These are phyloP conservation scores for Speoplatyrhinus poulsoni DNA, from an alignment of 2,113 vertebrate genomes.

Conservation along the genomic window DNA sequence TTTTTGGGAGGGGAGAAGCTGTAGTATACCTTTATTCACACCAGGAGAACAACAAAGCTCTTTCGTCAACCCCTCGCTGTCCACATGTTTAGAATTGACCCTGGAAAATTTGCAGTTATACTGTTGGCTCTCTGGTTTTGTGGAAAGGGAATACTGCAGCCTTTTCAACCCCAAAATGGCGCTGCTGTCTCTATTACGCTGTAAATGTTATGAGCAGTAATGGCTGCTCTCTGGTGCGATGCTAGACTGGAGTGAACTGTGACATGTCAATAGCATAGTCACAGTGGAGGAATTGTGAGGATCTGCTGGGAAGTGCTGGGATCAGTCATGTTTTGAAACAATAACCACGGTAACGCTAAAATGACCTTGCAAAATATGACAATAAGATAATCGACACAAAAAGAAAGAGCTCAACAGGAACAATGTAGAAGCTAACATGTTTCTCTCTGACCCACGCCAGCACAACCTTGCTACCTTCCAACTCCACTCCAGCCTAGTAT, in stretches of 20 bases:
- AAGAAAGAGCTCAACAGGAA: background rate
- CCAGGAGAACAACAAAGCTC: conserved; percentile 48
- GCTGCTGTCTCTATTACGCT: conserved; percentile 61
- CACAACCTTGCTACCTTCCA: conserved; percentile 31
- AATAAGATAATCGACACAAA: background rate
- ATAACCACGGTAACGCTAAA: too few relatives aligned
- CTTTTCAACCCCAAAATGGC: conserved; percentile 59
- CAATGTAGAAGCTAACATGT: background rate
- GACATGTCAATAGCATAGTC: background rate
- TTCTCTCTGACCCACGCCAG: conserved; percentile 14
- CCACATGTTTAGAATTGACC: conserved; percentile 11
- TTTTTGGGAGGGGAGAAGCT: conserved; percentile 69
- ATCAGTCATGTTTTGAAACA: background rate
- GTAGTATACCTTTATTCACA: conserved; percentile 66
- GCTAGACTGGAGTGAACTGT: conserved; percentile 49
- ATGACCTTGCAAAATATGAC: too few relatives aligned
- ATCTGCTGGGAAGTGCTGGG: conserved; percentile 14
- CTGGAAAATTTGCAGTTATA: conserved; percentile 1
- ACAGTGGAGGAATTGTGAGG: conserved; percentile 36
- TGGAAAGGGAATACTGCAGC: conserved; percentile 73
- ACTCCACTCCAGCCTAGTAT: conserved; percentile 47
- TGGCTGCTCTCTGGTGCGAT: conserved; percentile 33
- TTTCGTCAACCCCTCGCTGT: conserved; percentile 10
- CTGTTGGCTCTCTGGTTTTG: conserved; percentile 48
- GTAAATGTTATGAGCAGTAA: conserved; percentile 43